Evolutionary conservation across 2,797 vertebrate genomes (phyloP).

Genomic region (Enteromius paludinosus): DNA sequence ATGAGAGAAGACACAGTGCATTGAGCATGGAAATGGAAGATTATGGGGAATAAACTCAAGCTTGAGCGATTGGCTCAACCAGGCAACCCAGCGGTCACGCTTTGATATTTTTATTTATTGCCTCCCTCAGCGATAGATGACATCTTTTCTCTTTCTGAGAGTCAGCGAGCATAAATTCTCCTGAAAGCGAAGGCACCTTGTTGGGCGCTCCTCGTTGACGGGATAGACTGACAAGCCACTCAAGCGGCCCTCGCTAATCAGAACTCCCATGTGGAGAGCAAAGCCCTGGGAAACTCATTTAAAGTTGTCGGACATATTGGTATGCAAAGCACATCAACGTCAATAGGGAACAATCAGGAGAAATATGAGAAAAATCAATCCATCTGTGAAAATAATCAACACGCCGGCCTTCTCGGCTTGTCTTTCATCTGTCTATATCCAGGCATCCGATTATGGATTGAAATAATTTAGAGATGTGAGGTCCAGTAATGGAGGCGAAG

Average conservation of each 20-base stretch:
- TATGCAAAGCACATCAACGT: slow-evolving; percentile 47
- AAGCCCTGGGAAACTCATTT: slow-evolving; percentile 42
- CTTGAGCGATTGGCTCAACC: slow-evolving; percentile 20
- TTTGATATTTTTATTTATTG: slow-evolving; percentile 55
- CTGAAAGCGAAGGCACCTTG: slow-evolving; percentile 43
- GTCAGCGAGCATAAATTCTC: slow-evolving; percentile 43
- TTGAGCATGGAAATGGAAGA: slow-evolving; percentile 41
- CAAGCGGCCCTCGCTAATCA: slow-evolving; percentile 52
- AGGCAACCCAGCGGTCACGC: slow-evolving; percentile 12
- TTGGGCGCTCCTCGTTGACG: slow-evolving; percentile 33
- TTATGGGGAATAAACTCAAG: slow-evolving; percentile 47
- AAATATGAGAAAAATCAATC: slow-evolving; percentile 21
- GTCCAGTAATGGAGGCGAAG: slow-evolving; percentile 44
- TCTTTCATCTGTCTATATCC: slow-evolving; percentile 36
- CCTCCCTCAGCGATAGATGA: slow-evolving; percentile 41
- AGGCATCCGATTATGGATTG: not conserved
- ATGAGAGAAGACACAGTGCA: slow-evolving; percentile 26
- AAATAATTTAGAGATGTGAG: slow-evolving; percentile 39
- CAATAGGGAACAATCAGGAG: slow-evolving; percentile 48
- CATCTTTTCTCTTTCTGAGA: slow-evolving; percentile 25
- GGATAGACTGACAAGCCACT: slow-evolving; percentile 56
- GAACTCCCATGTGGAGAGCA: slow-evolving; percentile 45
- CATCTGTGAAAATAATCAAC: slow-evolving; percentile 43
- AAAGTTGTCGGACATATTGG: slow-evolving; percentile 37
- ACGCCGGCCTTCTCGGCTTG: not conserved